Conservation (phyloP, 2,888 invertebrate genomes). For the Spisula subtruncata region DNA sequence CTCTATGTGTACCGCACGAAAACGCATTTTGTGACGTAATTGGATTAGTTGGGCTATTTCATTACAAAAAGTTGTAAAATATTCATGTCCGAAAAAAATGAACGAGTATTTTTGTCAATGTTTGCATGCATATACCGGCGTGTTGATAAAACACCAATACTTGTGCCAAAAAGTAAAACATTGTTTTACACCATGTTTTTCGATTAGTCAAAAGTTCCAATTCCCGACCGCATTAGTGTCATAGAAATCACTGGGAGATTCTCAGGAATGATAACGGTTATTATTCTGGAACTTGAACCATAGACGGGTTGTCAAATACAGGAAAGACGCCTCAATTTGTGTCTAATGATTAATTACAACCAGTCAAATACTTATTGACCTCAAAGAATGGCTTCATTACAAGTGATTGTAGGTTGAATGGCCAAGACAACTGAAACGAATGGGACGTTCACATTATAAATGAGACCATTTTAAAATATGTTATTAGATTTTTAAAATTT, state of each 20-base stretch:
- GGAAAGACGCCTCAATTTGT: not conserved
- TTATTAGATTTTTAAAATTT: slow-evolving; percentile 27
- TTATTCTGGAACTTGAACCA: not conserved
- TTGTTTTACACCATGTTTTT: no score
- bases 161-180: no score
- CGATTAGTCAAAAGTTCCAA: not conserved
- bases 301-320: slow-evolving; percentile 23
- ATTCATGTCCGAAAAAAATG: no score
- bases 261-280: not conserved
- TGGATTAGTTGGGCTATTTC: no score
- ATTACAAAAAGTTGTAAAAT: no score
- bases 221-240: not conserved
- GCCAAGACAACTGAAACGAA: slow-evolving; percentile 29
- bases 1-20: no score
- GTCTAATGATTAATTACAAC: slow-evolving; percentile 14
- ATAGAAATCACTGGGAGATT: not conserved
- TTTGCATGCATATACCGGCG: no score
- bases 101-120: no score
- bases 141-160: no score
- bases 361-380: slow-evolving; percentile 7
- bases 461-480: slow-evolving; percentile 30
- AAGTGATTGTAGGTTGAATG: not conserved
- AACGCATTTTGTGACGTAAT: no score
- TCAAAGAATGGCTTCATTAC: not conserved
- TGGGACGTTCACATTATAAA: slow-evolving; percentile 23